Percentiles rank a stretch among this genome's conserved stretches.
Conservation (phyloP, 2,797 vertebrate genomes). For the Rhinella marina region DNA sequence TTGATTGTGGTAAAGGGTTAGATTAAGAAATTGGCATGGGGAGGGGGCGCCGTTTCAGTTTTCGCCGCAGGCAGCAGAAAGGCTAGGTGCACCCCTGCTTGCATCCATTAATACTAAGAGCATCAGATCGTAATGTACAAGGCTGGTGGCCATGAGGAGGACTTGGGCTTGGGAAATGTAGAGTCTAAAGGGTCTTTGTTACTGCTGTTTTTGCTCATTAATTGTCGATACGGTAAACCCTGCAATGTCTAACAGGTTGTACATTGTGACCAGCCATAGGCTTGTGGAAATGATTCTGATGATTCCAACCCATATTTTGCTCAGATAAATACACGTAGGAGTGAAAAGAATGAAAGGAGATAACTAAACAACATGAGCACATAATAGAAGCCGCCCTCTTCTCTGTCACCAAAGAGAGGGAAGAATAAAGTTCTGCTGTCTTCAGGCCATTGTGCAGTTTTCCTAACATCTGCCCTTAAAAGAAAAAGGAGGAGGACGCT, state of each 20-base stretch:
- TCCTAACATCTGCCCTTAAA: slow-evolving; percentile 52
- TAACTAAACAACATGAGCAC: neutral
- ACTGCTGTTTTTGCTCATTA: no score
- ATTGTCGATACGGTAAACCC: neutral
- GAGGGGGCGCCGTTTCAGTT: no score
- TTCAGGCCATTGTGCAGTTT: slow-evolving; percentile 36
- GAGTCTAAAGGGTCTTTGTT: no score
- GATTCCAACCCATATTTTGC: neutral
- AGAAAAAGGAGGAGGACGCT: slow-evolving; percentile 47
- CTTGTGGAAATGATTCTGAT: neutral
- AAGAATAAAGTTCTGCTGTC: slow-evolving; percentile 48
- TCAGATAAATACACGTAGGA: neutral
- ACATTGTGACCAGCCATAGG: neutral
- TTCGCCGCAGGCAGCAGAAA: no score
- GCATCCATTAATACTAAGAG: no score
- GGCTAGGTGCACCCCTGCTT: no score
- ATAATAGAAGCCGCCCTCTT: neutral
- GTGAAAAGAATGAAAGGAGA: neutral
- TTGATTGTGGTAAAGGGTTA: no score
- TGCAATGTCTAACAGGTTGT: neutral
- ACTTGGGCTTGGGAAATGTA: no score
- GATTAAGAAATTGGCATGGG: no score
- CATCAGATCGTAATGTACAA: no score
- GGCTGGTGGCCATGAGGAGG: no score
- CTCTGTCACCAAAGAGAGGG: slow-evolving; percentile 3